These are phyloP conservation scores for Strix aluco DNA, from an alignment of 2,113 vertebrate species.

Conservation along the genomic window DNA sequence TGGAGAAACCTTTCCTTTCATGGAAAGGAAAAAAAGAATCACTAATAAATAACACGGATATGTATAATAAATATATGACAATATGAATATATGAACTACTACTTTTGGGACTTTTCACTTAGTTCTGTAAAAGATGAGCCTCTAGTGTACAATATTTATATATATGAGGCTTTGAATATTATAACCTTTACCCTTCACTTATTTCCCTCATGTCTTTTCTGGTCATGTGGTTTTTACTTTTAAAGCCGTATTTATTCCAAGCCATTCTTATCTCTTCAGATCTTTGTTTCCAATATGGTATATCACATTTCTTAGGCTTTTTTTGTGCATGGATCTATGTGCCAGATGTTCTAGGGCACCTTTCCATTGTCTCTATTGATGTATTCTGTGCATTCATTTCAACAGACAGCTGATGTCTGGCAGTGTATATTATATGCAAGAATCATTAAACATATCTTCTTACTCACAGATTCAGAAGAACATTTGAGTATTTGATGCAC, in stretches of 20 bases:
- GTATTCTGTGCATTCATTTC: neutral
- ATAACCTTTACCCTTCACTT: neutral
- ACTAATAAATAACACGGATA: neutral
- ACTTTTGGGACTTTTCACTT: neutral
- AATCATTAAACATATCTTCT: neutral
- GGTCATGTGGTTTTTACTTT: neutral
- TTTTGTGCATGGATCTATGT: neutral
- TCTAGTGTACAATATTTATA: neutral
- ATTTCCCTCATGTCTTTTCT: neutral
- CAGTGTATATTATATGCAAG: neutral
- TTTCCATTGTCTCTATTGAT: conserved; percentile 4
- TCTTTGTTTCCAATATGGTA: neutral
- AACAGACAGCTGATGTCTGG: neutral
- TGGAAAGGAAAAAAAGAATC: neutral
- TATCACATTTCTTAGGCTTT: conserved; percentile 22
- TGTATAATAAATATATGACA: neutral
- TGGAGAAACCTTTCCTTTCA: neutral
- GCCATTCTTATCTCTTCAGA: neutral
- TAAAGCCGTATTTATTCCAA: neutral
- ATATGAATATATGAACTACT: neutral
- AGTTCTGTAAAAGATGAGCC: neutral
- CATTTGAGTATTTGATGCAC: neutral
- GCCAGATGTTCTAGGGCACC: conserved; percentile 2
- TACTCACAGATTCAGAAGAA: neutral
- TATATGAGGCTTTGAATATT: neutral